These are phyloP conservation scores for Spondyliosoma cantharus DNA, from an alignment of 2,797 vertebrate genomes.

Conservation along the genomic window DNA sequence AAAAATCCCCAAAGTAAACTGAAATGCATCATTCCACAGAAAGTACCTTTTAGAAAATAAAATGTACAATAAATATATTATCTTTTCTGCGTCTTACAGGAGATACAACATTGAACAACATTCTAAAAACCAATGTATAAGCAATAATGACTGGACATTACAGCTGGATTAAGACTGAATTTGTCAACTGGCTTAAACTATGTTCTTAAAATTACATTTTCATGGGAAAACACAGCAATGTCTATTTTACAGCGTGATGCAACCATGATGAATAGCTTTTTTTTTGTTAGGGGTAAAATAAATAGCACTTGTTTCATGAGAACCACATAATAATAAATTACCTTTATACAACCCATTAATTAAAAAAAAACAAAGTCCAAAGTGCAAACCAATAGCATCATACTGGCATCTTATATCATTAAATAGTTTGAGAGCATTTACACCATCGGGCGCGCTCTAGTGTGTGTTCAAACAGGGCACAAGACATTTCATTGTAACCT, in stretches of 20 bases:
- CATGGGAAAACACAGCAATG: conserved; percentile 65
- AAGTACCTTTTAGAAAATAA: conserved; percentile 58
- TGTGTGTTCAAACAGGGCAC: conserved; percentile 63
- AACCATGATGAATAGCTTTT: conserved; percentile 61
- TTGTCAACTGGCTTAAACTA: conserved; percentile 67
- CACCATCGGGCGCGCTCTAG: conserved; percentile 39
- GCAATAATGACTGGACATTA: conserved; percentile 63
- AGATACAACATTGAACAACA: conserved; percentile 69
- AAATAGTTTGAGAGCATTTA: conserved; percentile 64
- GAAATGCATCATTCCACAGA: conserved; percentile 50
- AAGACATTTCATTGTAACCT: conserved; percentile 41
- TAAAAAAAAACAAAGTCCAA: conserved; percentile 72
- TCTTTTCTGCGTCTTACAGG: conserved; percentile 41
- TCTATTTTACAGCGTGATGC: conserved; percentile 71
- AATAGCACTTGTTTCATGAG: conserved; percentile 75
- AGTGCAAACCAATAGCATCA: conserved; percentile 76
- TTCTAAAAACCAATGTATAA: conserved; percentile 67
- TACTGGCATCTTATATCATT: conserved; percentile 50
- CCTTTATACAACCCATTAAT: conserved; percentile 56
- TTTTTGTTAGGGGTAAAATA: conserved; percentile 52
- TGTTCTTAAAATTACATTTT: conserved; percentile 66
- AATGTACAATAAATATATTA: conserved; percentile 56
- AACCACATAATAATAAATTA: conserved; percentile 74
- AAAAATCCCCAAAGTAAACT: conserved; percentile 48
- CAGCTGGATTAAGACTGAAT: conserved; percentile 66